These are phyloP conservation scores for Archips xylosteana DNA, from an alignment of 2,888 invertebrate species.

Conservation along the genomic window DNA sequence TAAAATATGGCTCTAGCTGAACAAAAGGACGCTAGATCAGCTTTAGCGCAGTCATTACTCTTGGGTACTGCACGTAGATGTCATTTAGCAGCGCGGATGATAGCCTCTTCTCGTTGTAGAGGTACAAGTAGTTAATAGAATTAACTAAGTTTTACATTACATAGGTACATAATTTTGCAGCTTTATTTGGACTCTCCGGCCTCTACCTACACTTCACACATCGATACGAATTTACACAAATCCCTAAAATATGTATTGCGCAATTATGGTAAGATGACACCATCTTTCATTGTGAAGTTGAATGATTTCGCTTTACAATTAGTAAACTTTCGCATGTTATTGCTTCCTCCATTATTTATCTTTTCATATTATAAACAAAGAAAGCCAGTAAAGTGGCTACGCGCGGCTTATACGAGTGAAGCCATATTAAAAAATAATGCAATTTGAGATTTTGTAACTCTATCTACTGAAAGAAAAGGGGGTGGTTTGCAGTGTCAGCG, in stretches of 20 bases:
- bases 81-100: constrained; percentile 10
- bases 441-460: constrained; percentile 31
- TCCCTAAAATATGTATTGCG: constrained; percentile 1
- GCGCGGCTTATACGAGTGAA: constrained; percentile 9
- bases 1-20: constrained; percentile 22
- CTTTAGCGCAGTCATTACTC: constrained; percentile 18
- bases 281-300: background rate
- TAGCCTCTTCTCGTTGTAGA: background rate
- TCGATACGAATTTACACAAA: background rate
- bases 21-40: constrained; percentile 16
- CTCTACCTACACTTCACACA: background rate
- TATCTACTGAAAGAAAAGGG: constrained; percentile 15
- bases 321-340: background rate
- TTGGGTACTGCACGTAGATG: constrained; percentile 13
- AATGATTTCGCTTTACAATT: background rate
- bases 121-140: background rate
- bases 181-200: background rate
- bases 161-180: too few species aligned
- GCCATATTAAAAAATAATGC: constrained; percentile 25
- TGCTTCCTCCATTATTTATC: background rate
- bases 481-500: background rate
- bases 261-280: background rate
- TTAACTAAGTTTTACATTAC: background rate
- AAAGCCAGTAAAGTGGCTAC: background rate
- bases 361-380: constrained; percentile 3